phyloP scores from a whole-genome alignment of 2,797 vertebrate species.

The Nyctibius grandis region DNA sequence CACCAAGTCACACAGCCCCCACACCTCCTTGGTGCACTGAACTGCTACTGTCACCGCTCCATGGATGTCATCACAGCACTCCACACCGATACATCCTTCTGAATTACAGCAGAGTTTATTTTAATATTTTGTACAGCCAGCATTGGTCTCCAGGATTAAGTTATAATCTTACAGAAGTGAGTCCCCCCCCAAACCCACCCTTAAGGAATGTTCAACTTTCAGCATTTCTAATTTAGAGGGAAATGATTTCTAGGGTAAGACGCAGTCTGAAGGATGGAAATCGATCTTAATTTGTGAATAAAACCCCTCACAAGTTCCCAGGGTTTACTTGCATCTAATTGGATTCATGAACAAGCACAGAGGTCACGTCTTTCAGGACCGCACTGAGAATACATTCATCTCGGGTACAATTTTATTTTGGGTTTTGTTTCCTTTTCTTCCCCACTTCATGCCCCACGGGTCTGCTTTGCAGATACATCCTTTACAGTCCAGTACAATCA shows the following conservation, averaged over 20 bases:
- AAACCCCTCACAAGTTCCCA: constrained; percentile 22
- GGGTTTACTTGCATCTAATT: constrained; percentile 46
- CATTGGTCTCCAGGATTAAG: constrained; percentile 65
- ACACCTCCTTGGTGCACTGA: accelerated
- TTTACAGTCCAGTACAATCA: background rate
- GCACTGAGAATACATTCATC: background rate
- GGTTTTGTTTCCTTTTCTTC: background rate
- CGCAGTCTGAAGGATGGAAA: constrained; percentile 33
- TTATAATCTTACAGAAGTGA: constrained; percentile 61
- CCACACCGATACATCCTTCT: background rate
- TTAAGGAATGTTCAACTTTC: constrained; percentile 50
- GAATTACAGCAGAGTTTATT: constrained; percentile 62
- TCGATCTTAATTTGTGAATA: constrained; percentile 16
- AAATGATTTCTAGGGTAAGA: background rate
- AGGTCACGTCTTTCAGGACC: background rate
- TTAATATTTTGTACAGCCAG: constrained; percentile 65
- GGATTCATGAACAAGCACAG: background rate
- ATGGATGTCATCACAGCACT: background rate
- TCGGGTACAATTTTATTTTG: background rate
- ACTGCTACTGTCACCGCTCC: background rate
- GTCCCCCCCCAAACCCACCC: constrained; percentile 29
- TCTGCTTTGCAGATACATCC: constrained; percentile 1
- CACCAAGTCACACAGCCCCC: background rate
- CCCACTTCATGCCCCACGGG: background rate
- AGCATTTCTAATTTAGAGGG: constrained; percentile 25